These are phyloP conservation scores for Ivindomyrus marchei DNA, from an alignment of 2,113 vertebrate species.

Conservation along the genomic window DNA sequence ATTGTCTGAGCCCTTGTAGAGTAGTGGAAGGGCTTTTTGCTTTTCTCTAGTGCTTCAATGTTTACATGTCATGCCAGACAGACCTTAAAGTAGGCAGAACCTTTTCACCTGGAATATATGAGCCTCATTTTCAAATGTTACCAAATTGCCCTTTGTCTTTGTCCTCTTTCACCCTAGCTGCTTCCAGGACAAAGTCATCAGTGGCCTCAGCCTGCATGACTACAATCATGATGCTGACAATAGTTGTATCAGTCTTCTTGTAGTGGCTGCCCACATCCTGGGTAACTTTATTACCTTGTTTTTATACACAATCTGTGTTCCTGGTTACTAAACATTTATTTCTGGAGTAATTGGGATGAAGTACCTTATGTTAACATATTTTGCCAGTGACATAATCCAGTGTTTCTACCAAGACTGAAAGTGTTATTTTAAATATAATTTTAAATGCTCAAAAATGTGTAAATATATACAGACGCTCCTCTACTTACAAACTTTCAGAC, in stretches of 20 bases:
- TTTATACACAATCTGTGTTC: neutral
- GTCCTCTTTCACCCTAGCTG: neutral
- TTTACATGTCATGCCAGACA: neutral
- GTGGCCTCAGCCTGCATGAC: neutral
- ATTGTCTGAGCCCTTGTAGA: neutral
- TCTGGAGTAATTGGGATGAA: neutral
- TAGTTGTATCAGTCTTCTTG: neutral
- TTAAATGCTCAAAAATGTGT: neutral
- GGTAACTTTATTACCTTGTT: neutral
- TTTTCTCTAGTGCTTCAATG: neutral
- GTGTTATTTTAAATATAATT: neutral
- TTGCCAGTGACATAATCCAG: neutral
- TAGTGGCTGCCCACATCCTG: neutral
- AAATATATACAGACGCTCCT: too few relatives aligned
- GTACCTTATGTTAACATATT: neutral
- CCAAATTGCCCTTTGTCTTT: neutral
- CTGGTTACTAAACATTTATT: neutral
- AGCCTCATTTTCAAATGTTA: neutral
- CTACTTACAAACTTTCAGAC: too few relatives aligned
- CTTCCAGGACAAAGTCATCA: neutral
- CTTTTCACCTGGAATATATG: neutral
- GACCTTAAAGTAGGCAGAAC: neutral
- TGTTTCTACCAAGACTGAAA: neutral
- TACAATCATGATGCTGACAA: neutral
- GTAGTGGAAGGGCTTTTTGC: neutral